A percentile compares a stretch with the other conserved stretches of the same genome.
Conservation (phyloP, 2,797 vertebrate species). For the Hoplostethus mediterraneus region DNA sequence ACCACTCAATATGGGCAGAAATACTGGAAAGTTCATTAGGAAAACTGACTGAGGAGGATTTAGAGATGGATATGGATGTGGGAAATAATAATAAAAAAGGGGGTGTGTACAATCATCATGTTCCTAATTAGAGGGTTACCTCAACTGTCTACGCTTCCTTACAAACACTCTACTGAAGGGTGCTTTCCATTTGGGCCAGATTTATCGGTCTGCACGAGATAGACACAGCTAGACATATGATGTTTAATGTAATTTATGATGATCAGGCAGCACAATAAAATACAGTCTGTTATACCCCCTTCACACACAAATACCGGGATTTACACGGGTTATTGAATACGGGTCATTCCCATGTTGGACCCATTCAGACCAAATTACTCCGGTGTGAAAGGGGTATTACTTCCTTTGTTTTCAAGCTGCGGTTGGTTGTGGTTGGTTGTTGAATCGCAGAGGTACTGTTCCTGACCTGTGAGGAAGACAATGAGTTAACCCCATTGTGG, state of each 20-base stretch:
- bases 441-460: slow-evolving; percentile 16
- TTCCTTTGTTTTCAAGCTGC: slow-evolving; percentile 32
- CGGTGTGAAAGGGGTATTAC: neutral
- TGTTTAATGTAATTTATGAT: slow-evolving; percentile 44
- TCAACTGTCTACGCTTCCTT: slow-evolving; percentile 21
- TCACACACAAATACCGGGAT: too few species aligned
- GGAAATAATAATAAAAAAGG: slow-evolving; percentile 32
- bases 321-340: too few species aligned
- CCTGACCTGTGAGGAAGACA: slow-evolving; percentile 86
- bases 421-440: neutral
- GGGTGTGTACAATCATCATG: slow-evolving; percentile 28
- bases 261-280: slow-evolving; percentile 26
- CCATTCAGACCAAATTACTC: too few species aligned
- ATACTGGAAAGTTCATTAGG: slow-evolving; percentile 58
- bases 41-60: slow-evolving; percentile 32
- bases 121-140: slow-evolving; percentile 29
- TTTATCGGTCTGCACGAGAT: slow-evolving; percentile 48
- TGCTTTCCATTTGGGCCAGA: slow-evolving; percentile 36
- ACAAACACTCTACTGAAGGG: slow-evolving; percentile 21
- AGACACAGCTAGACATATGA: slow-evolving; percentile 16
- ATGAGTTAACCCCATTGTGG: slow-evolving; percentile 61
- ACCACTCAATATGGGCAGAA: slow-evolving; percentile 39
- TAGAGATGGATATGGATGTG: slow-evolving; percentile 13
- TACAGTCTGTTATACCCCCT: neutral
- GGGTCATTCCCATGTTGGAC: too few species aligned